Percentiles rank a stretch among this genome's conserved stretches.
Evolutionary conservation across 2,888 invertebrate species (phyloP).

Genomic region (Mimachlamys varia): DNA sequence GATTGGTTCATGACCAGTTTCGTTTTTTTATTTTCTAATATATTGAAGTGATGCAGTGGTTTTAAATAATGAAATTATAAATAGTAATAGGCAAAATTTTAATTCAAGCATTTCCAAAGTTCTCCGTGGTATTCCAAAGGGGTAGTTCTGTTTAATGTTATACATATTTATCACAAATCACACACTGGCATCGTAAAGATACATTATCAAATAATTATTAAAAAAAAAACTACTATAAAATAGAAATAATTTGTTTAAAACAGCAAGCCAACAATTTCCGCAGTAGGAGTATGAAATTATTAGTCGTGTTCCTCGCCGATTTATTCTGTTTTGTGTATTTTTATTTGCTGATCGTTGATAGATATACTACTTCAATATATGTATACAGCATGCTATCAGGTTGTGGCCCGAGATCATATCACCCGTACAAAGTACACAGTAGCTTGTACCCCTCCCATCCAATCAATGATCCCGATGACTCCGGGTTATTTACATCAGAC

Average conservation of each 20-base stretch:
- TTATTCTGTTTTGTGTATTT: slow-evolving; percentile 33
- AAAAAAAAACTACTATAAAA: not conserved
- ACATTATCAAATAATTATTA: slow-evolving; percentile 29
- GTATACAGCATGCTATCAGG: slow-evolving; percentile 30
- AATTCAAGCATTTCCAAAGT: not conserved
- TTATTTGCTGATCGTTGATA: slow-evolving; percentile 10
- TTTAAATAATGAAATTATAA: not conserved
- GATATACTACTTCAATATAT: not conserved
- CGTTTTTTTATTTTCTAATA: too few species aligned
- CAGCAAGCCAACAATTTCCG: slow-evolving; percentile 14
- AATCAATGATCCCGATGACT: slow-evolving; percentile 17
- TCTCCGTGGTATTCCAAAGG: not conserved
- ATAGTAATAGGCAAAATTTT: not conserved
- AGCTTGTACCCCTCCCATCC: not conserved
- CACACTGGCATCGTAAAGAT: not conserved
- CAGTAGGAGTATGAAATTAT: not conserved
- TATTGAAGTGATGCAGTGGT: not conserved
- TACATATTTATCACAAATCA: not conserved
- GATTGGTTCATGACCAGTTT: not conserved
- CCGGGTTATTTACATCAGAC: slow-evolving; percentile 5
- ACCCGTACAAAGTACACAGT: not conserved
- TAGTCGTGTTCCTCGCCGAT: not conserved
- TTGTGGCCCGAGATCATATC: not conserved
- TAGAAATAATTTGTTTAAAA: slow-evolving; percentile 15
- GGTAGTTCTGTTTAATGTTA: not conserved